Evolutionary conservation across 2,113 vertebrate genomes (phyloP), one percentile per base, ranked within the genome.

Genomic region (Pseudopodoces humilis): DNA sequence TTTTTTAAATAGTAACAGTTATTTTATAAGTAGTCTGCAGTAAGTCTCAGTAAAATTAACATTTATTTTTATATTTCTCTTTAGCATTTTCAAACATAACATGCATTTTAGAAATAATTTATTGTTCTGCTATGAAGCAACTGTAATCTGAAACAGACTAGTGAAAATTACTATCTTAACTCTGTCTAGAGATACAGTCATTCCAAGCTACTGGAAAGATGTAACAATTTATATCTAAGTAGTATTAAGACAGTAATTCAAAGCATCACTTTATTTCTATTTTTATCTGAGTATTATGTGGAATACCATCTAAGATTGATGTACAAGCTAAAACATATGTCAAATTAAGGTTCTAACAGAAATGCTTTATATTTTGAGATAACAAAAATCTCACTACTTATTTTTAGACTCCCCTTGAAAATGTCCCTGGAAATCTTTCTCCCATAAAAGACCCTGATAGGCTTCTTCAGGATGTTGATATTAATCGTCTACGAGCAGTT

Each of bases 401-500:
- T 96, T 98, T 98, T 87, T 91, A 99, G 99, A 97, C 97, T 94
- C 97, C 98, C 33, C 95, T 99, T 94, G 98, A 99, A 97, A 98
- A 97, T 95, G 98, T 99, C 95, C 98, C 98, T 93, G 97, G 98
- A 95, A 99, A 99, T 96, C 97, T 99, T 95, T 99, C 99, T 97
- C 98, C 98, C 68, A 99, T 99, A 95, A 99, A 99, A 97, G 99
- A 99, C 94, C 99, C 98, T 3, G 99, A 99, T 89, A 98, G 99
- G 76, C 99, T 99, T 89, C 98, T 99, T 96, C 99, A 99, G 97
- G 99, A 99, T 78, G 99, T 99, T 82, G 99, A 99, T 91, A 99
- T 99, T 94, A 99, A 99, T 97, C 98, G 99, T 43, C 98, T 99
- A 16, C 98, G 99, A 55, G 99, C 99, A 22, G 99, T 99, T 74